Evolutionary conservation across 2,888 invertebrate genomes (phyloP).

Genomic region (Cryptocheilus praepositus): DNA sequence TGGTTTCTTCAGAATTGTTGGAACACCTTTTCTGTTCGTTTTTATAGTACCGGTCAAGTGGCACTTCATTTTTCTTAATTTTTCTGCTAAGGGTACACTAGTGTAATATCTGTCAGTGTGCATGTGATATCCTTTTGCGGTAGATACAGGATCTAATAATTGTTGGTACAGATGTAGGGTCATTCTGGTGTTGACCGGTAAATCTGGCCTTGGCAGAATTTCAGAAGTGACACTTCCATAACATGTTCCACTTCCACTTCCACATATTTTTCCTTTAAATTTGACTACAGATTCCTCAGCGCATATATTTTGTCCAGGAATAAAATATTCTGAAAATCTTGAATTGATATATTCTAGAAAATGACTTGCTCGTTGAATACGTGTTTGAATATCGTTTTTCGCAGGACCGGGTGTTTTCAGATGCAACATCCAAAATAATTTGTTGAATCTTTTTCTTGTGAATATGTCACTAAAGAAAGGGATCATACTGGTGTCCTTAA

Average conservation of each 20-base stretch:
- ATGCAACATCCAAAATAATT: constrained; percentile 42
- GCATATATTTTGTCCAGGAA: constrained; percentile 18
- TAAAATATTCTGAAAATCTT: constrained; percentile 31
- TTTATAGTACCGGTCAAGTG: constrained; percentile 44
- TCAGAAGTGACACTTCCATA: constrained; percentile 44
- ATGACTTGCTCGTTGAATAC: constrained; percentile 26
- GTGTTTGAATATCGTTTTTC: constrained; percentile 25
- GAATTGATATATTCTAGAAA: constrained; percentile 34
- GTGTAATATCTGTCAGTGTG: constrained; percentile 41
- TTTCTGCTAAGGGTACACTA: constrained; percentile 29
- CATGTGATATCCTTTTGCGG: constrained; percentile 42
- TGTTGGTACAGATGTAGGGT: constrained; percentile 32
- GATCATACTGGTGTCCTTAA: constrained; percentile 25
- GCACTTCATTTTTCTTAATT: constrained; percentile 42
- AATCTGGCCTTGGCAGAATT: constrained; percentile 33
- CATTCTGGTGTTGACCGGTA: constrained; percentile 49
- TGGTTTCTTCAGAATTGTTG: constrained; percentile 30
- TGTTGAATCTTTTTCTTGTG: constrained; percentile 34
- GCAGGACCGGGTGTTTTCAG: constrained; percentile 22
- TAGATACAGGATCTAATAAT: constrained; percentile 35
- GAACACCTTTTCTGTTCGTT: constrained; percentile 47
- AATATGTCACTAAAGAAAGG: constrained; percentile 35
- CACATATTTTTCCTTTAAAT: constrained; percentile 19
- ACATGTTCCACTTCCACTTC: too few species aligned
- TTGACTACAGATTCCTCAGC: neutral